phyloP scores from a whole-genome alignment of 2,888 invertebrate genomes.

The Cantharis rufa region DNA sequence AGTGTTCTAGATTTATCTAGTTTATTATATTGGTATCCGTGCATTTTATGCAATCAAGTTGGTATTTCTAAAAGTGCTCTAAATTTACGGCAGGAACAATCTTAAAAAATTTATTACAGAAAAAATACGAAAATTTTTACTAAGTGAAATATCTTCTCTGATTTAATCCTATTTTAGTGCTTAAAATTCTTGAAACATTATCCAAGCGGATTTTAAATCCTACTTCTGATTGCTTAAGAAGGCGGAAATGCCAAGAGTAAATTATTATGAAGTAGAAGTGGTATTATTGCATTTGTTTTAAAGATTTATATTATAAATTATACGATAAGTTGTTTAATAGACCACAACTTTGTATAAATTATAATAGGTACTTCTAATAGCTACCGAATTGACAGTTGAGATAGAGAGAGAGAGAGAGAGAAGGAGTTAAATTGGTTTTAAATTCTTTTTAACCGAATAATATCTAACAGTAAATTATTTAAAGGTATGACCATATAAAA shows the following conservation, averaged over 20 bases:
- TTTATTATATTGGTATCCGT: not conserved
- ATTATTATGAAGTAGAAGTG: not conserved
- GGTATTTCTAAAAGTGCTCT: not conserved
- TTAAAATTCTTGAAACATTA: not conserved
- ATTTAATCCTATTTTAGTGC: not conserved
- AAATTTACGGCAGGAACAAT: not conserved
- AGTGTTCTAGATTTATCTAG: no score
- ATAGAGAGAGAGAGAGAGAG: not conserved
- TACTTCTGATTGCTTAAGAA: not conserved
- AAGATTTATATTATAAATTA: not conserved
- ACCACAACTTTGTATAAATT: not conserved
- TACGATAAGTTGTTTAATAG: not conserved
- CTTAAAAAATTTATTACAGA: not conserved
- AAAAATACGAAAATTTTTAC: not conserved
- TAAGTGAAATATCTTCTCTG: not conserved
- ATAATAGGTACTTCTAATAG: not conserved
- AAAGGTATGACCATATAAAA: not conserved
- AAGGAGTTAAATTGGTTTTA: not conserved
- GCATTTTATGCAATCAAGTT: not conserved
- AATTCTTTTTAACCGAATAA: not conserved
- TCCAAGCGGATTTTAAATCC: not conserved
- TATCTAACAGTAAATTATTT: not conserved
- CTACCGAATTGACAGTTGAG: not conserved
- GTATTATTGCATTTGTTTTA: not conserved
- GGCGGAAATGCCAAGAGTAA: not conserved